phyloP scores from a whole-genome alignment of 2,113 vertebrate species.

The Psittacula cyanocephala region DNA sequence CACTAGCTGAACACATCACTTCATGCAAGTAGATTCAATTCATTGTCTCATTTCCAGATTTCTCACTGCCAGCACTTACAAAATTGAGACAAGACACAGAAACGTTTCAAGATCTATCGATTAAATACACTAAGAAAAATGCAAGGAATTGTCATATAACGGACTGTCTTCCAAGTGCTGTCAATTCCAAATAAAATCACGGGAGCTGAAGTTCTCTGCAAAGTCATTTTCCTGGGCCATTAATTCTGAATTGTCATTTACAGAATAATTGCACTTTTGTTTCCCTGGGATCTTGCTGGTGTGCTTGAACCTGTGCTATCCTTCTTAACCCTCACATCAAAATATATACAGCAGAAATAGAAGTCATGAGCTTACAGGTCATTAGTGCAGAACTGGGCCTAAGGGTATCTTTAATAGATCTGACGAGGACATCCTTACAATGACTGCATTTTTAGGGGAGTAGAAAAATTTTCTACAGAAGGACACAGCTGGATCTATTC shows the following conservation, averaged over 20 bases:
- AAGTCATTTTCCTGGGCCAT: conserved; percentile 62
- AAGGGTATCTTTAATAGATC: conserved; percentile 55
- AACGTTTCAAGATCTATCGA: not conserved
- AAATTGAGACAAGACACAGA: not conserved
- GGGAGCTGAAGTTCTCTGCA: conserved; percentile 36
- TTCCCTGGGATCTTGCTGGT: conserved; percentile 40
- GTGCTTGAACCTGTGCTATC: conserved; percentile 51
- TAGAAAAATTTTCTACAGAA: conserved; percentile 53
- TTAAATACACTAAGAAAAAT: conserved; percentile 3
- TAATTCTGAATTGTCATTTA: conserved; percentile 67
- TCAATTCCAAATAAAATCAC: conserved; percentile 49
- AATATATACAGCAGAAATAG: conserved; percentile 56
- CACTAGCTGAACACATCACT: not conserved
- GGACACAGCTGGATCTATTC: conserved; percentile 65
- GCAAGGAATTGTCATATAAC: not conserved
- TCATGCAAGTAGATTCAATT: not conserved
- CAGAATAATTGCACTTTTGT: conserved; percentile 57
- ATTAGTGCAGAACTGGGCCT: conserved; percentile 52
- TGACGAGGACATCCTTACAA: conserved; percentile 27
- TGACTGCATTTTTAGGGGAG: conserved; percentile 41
- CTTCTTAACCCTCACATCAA: conserved; percentile 67
- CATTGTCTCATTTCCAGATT: not conserved
- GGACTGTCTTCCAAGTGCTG: not conserved
- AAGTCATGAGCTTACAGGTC: conserved; percentile 57
- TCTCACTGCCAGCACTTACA: not conserved